Base-by-base conservation (phyloP, 2,113 vertebrate genomes). In the Oxyura jamaicensis region DNA sequence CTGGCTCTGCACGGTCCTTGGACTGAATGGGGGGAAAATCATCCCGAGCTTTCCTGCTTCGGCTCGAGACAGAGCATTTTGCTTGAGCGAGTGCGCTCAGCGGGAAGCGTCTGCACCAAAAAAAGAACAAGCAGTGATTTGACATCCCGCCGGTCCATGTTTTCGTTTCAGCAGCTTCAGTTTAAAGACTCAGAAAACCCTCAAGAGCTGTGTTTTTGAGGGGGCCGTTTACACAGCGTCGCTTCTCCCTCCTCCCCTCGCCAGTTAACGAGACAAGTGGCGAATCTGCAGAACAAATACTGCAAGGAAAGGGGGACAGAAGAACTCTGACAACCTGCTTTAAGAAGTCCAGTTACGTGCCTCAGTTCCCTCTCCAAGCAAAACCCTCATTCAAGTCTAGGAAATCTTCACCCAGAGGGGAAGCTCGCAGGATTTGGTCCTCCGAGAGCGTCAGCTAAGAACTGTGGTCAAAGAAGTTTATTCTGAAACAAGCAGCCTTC, bases 31-130 rank as follows among this genome's bases (percentile, higher is more conserved):
- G 18, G 8, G 0, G 1, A 4, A 2, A 25, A 26, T 1, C 29
- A 41, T 8, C 29, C 12, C 44, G 35, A 87, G 79, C 62, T 53
- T 44, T 82, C 58, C 36, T 22, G 31, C 13, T 84, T 82, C 77
- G 25, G 69, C 86, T 83, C 44, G 42, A 87, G 81, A 52, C 11
- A 67, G 84, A 92, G 84, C 71, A 22, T 78, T 79, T 62, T 33
- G n/a, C 80, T 36, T 2, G 4, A 36, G 73, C 10, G 14, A 77
- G 17, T 1, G 8, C 2, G 46, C 52, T n/a, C 83, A 81, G 86
- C 58, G 55, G 83, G 80, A 50, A 86, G 69, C 41, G 65, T 56
- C 53, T 52, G 42, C 35, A 76, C 52, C 67, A 73, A 8, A 75
- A n/a, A 36, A 46, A 71, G 48, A 12, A 25, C 74, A 55, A 28